phyloP scores from a whole-genome alignment of 2,797 vertebrate genomes.

The Odontamblyopus lacepedii region DNA sequence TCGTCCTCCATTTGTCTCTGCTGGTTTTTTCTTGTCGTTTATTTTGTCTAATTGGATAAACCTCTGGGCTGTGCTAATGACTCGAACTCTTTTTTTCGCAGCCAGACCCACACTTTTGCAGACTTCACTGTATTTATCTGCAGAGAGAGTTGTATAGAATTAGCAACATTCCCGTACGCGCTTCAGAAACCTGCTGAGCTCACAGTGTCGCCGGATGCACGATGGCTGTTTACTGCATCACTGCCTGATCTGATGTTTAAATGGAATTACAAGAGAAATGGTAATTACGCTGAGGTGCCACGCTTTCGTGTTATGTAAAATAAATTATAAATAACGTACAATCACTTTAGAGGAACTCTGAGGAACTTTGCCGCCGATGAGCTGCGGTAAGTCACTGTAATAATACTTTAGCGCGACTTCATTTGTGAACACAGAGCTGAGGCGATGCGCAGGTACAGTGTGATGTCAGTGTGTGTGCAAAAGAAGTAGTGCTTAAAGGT shows the following conservation, averaged over 20 bases:
- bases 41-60: constrained; percentile 67
- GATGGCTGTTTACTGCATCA: constrained; percentile 14
- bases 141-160: background rate
- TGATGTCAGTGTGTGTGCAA: no score
- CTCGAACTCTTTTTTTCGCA: constrained; percentile 32
- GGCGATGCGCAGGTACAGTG: no score
- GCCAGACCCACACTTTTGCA: background rate
- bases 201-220: constrained; percentile 35
- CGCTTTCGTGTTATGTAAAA: constrained; percentile 8
- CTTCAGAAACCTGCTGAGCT: constrained; percentile 20
- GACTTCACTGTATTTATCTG: background rate
- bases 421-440: no score
- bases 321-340: background rate
- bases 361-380: background rate
- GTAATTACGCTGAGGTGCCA: constrained; percentile 17
- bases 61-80: constrained; percentile 71
- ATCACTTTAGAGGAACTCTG: background rate
- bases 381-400: no score
- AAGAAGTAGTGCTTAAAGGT: no score
- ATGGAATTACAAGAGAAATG: constrained; percentile 1
- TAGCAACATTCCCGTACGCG: constrained; percentile 7
- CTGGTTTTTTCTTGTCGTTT: constrained; percentile 49
- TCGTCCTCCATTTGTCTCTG: constrained; percentile 57
- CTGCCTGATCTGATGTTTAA: constrained; percentile 18
- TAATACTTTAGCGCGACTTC: no score